Base-by-base conservation (phyloP, 92 coral and sea anemone species). In the Heliopora coerulea region DNA sequence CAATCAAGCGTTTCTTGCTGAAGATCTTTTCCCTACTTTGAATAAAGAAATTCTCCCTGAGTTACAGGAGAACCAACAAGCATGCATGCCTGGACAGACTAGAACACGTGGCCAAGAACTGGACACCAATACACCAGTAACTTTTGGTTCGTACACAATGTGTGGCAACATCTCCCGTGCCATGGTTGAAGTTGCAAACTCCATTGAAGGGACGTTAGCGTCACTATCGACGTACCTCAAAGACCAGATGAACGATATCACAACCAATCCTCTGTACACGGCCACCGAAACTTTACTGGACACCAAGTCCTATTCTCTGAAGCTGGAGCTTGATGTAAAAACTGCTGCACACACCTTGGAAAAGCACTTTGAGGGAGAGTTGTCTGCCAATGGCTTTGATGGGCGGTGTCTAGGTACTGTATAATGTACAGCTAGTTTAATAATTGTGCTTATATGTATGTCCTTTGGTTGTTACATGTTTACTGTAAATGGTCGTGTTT, bases 321-420 rank as follows among this genome's bases (percentile, higher is more conserved):
- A 59, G 66, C 66, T 1, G 66, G 66, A 59, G 66, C 34, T 59
- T 32, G 66, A 59, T 37, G 66, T 59, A 37, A 59, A 59, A 59
- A 59, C 66, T 59, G 66, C 66, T 59, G 66, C 66, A 25, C 66
- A 59, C 27, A 59, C 66, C 66, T 59, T 59, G 66, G 28, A 59
- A 59, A 37, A 59, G 66, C 66, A 59, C 66, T 59, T 59, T 20
- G 66, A 59, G 66, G 66, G 66, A 20, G 19, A 21, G 21, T 59
- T 59, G 66, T 59, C 66, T 59, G 66, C 66, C 66, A 59, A 59
- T 59, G 66, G 66, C 66, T 59, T 59, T 26, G 66, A 59, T 59
- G 66, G 66, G 66, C 35, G 66, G 34, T 37, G 35, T 6, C 66
- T 59, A 59, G 66, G 66, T 59, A 54, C 19, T 54, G 60, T 54